Conservation (phyloP, 2,113 vertebrate species). For the Aplodontia rufa region DNA sequence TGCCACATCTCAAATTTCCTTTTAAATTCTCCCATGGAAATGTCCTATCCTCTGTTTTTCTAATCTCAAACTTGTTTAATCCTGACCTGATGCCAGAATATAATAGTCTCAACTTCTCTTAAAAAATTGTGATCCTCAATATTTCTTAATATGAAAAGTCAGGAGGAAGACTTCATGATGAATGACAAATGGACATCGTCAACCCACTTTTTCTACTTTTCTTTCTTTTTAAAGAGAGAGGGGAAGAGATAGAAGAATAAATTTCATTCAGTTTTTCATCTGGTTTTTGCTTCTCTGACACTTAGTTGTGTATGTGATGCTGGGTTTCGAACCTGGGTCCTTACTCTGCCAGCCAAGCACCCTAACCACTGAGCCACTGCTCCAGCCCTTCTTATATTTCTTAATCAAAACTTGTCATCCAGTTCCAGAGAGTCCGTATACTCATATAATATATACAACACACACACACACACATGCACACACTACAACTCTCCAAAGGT, state of each 20-base stretch:
- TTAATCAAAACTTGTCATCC: background rate
- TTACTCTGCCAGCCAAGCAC: too few species aligned
- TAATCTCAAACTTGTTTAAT: background rate
- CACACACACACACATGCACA: background rate
- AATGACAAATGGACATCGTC: too few species aligned
- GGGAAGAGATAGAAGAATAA: too few species aligned
- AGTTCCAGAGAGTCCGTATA: background rate
- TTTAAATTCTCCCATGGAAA: background rate
- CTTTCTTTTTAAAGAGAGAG: too few species aligned
- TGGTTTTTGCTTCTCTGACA: too few species aligned
- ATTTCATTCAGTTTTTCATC: too few species aligned
- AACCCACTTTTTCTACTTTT: too few species aligned
- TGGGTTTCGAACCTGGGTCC: too few species aligned
- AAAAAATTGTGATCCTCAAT: background rate
- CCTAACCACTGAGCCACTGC: too few species aligned
- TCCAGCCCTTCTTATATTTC: background rate
- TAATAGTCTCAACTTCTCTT: background rate
- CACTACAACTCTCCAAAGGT: background rate
- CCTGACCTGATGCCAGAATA: background rate
- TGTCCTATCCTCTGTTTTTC: background rate
- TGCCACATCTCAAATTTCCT: background rate
- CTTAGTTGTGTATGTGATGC: too few species aligned
- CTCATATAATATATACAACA: background rate
- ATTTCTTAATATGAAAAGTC: background rate
- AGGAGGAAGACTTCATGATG: background rate